Evolutionary conservation across 2,888 invertebrate species (phyloP), one percentile per base, ranked within the genome.

Genomic region (Automeris io): DNA sequence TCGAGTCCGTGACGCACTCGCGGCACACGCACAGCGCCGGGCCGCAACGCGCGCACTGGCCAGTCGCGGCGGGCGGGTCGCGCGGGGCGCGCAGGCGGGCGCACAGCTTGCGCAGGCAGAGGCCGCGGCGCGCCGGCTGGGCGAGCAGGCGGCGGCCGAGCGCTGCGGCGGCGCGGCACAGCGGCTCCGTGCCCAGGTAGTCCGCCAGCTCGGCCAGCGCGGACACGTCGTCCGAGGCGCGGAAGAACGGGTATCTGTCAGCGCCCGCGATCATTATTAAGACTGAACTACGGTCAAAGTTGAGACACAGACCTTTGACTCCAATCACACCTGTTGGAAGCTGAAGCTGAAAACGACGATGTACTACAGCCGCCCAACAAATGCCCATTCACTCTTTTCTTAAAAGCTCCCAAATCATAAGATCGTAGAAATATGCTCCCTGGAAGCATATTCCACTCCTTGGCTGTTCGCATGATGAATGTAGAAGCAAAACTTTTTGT

Each of bases 211-310:
- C 96, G 32, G 94, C 93, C 25, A 96, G 80, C 41, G 95, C 95
- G 22, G 92, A 88, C 43, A 63, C 66, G 73, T 83, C 83, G 73
- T 95, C 95, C 21, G 91, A 89, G 13, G 95, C 94, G 56, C 93
- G 91, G 70, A 96, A 94, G 73, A 96, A 93, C 36, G 95, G 95
- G 81, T 94, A n/a, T n/a, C n/a, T n/a, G n/a, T n/a, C n/a, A n/a
- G n/a, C n/a, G n/a, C n/a, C n/a, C n/a, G n/a, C n/a, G n/a, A n/a
- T n/a, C n/a, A n/a, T n/a, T n/a, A n/a, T n/a, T n/a, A n/a, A n/a
- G n/a, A n/a, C n/a, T n/a, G n/a, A n/a, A n/a, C n/a, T n/a, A n/a
- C n/a, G n/a, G n/a, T n/a, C n/a, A n/a, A n/a, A n/a, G n/a, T n/a
- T n/a, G n/a, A n/a, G n/a, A n/a, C n/a, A n/a, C n/a, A n/a, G n/a